Evolutionary conservation across 2,113 vertebrate species (phyloP).

Genomic region (Eretmochelys imbricata): DNA sequence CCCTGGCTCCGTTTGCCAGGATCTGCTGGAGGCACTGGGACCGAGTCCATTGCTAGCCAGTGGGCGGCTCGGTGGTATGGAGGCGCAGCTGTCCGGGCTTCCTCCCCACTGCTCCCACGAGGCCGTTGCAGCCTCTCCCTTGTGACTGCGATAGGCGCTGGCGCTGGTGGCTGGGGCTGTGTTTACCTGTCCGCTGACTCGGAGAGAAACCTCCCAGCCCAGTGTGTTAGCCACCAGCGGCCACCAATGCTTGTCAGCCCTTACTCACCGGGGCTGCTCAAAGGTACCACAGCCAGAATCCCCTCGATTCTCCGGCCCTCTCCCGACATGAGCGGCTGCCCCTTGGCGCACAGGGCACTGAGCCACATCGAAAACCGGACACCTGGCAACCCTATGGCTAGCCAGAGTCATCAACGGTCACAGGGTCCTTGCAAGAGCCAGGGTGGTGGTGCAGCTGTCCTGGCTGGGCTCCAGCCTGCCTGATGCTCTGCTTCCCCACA

Average conservation of each 20-base stretch:
- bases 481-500: background rate
- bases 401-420: background rate
- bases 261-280: background rate
- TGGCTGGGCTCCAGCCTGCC: background rate
- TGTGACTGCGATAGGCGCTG: too few species aligned
- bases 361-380: too few species aligned
- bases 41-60: too few species aligned
- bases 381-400: too few species aligned
- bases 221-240: background rate
- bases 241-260: background rate
- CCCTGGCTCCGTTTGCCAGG: too few species aligned
- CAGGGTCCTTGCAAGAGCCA: background rate
- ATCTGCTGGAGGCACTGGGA: too few species aligned
- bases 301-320: background rate
- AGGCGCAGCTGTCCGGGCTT: too few species aligned
- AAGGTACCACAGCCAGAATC: background rate
- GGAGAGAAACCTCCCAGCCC: background rate
- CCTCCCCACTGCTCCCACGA: too few species aligned
- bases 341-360: too few species aligned
- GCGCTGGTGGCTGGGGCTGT: background rate
- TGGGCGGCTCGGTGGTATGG: too few species aligned
- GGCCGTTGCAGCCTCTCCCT: too few species aligned
- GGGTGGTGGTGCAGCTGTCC: background rate
- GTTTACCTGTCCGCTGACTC: background rate
- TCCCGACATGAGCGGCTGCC: background rate